Base-by-base conservation (phyloP, 2,113 vertebrate species). In the Lamprologus sp. region DNA sequence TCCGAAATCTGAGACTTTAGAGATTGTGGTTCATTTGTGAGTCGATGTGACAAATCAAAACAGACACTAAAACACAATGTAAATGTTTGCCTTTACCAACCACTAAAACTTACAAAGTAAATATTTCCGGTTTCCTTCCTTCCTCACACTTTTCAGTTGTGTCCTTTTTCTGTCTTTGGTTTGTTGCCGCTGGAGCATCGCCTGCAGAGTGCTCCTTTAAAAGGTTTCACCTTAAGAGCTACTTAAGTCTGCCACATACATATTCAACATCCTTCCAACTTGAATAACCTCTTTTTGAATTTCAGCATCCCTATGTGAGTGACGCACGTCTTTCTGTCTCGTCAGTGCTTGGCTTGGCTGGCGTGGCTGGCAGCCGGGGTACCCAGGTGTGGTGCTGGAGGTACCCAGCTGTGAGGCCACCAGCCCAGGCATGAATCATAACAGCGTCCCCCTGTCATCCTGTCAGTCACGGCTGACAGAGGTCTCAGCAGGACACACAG, bases 331-430 rank as follows among this genome's bases (percentile, higher is more conserved):
- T 82, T 60, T 84, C 89, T 23, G 63, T 33, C 77, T 60, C 13
- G 21, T 82, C 88, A 40, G 68, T 6, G 65, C 84, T 84, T 51
- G 82, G 82, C 58, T 85, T 80, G 84, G 88, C 82, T 81, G 90
- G 56, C 17, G 45, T 79, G 82, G 68, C 81, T 92, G 93, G 89
- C 92, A 93, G 92, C 83, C 68, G 70, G 85, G 89, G 94, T 91
- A 92, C 94, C 94, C 95, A 96, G 95, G 95, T 96, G 96, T 95
- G 92, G 60, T 87, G 88, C 56, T 75, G 85, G 83, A 88, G 89
- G 92, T 95, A 94, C 94, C 93, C 96, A 96, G 95, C 95, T 95
- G 96, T 92, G 93, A 94, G 93, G 90, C 92, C 95, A 90, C 90
- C 87, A 93, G 90, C 84, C 94, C 86, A 92, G 92, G 91, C 94